Percentiles rank a stretch among this genome's conserved stretches.
Conservation (phyloP, 2,113 vertebrate genomes). For the Hemichromis elongatus region DNA sequence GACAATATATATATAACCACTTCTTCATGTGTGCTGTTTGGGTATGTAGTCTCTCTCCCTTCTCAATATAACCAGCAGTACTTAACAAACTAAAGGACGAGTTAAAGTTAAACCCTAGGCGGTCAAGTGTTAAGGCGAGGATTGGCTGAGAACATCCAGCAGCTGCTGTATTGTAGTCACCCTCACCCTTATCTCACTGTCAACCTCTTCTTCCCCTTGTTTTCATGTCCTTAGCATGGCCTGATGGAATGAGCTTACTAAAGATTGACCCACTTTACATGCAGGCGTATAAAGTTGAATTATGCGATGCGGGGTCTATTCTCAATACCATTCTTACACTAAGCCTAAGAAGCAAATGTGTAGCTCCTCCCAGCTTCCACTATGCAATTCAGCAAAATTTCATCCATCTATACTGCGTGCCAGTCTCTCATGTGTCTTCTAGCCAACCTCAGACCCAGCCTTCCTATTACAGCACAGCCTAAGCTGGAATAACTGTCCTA, state of each 20-base stretch:
- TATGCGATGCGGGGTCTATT: not conserved
- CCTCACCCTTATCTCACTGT: not conserved
- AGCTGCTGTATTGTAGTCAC: slow-evolving; percentile 10
- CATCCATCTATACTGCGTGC: not conserved
- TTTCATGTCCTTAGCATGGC: slow-evolving; percentile 25
- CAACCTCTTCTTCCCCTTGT: not conserved
- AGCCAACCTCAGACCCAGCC: not conserved
- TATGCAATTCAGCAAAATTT: slow-evolving; percentile 10
- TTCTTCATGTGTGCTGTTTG: not conserved
- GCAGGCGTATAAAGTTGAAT: not conserved
- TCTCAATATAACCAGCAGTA: not conserved
- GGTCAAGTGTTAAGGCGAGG: not conserved
- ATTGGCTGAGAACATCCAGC: not conserved
- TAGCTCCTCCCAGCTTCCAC: not conserved
- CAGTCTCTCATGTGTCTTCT: not conserved
- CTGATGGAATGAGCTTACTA: slow-evolving; percentile 36
- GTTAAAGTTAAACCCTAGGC: slow-evolving; percentile 26
- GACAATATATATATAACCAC: not conserved
- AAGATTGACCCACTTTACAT: slow-evolving; percentile 52
- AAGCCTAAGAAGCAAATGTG: not conserved
- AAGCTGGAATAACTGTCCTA: slow-evolving; percentile 20
- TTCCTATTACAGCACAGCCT: not conserved
- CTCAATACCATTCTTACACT: not conserved
- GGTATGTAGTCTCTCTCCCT: not conserved
- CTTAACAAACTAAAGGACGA: not conserved